phyloP scores from a whole-genome alignment of 2,797 vertebrate genomes.

The Pteronotus mesoamericanus region DNA sequence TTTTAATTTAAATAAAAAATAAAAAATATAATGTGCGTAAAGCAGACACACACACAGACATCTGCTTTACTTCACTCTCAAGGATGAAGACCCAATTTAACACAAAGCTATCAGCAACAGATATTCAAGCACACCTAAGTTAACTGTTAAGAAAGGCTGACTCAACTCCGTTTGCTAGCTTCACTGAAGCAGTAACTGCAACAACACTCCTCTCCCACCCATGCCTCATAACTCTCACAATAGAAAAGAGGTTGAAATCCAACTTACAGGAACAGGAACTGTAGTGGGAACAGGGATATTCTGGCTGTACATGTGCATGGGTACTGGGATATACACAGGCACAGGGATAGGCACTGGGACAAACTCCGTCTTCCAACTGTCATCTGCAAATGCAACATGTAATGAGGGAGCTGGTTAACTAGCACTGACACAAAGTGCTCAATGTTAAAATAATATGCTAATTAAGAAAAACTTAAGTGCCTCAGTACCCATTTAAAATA shows the following conservation, averaged over 20 bases:
- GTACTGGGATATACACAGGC: constrained; percentile 95
- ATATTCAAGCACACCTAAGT: neutral
- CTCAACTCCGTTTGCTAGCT: neutral
- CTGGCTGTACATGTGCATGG: constrained; percentile 97
- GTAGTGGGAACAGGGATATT: constrained; percentile 88
- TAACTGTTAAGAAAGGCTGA: neutral
- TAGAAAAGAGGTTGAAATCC: neutral
- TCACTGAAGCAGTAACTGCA: neutral
- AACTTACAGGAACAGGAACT: constrained; percentile 94
- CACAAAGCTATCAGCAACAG: neutral
- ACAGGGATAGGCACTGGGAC: constrained; percentile 96
- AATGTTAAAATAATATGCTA: neutral
- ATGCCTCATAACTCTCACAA: neutral
- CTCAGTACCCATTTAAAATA: neutral
- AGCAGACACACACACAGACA: neutral
- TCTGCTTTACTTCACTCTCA: neutral
- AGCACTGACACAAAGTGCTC: neutral
- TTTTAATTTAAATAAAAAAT: too few species aligned
- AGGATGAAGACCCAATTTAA: neutral
- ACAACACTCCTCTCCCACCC: neutral
- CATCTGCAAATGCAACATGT: constrained; percentile 82
- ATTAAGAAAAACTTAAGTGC: neutral
- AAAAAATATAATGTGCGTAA: neutral
- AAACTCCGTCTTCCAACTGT: constrained; percentile 93
- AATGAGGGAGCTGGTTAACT: constrained; percentile 32